A percentile compares a stretch with the other conserved stretches of the same genome.
Conservation (phyloP, 2,888 invertebrate genomes). For the Apamea anceps region DNA sequence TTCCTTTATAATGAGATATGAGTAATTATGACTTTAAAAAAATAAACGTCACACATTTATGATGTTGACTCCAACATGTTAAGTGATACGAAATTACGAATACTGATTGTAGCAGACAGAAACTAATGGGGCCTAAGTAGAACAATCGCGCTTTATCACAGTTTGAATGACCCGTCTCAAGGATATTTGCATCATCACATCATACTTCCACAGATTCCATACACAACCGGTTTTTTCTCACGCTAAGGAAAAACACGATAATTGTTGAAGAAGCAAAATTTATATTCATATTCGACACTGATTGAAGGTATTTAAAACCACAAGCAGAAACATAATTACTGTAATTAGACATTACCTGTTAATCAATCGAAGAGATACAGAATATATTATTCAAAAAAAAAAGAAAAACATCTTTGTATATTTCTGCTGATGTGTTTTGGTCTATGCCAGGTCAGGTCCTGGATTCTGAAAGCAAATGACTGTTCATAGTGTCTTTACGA, state of each 20-base stretch:
- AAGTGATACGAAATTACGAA: conserved; percentile 12
- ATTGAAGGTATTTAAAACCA: conserved; percentile 15
- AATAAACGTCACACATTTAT: conserved; percentile 20
- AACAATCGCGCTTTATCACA: conserved; percentile 70
- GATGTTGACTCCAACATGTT: conserved; percentile 19
- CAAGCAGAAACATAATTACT: conserved; percentile 8
- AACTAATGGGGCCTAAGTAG: conserved; percentile 58
- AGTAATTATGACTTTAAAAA: conserved; percentile 19
- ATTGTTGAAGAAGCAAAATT: conserved; percentile 33
- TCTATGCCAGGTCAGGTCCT: neutral
- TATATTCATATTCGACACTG: conserved; percentile 25
- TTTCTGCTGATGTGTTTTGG: neutral
- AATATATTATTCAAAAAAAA: neutral
- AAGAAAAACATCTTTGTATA: neutral
- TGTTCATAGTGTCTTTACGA: neutral
- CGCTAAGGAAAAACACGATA: conserved; percentile 57
- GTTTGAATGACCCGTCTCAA: conserved; percentile 74
- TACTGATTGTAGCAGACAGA: conserved; percentile 49
- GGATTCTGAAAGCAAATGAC: neutral
- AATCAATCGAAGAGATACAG: conserved; percentile 9
- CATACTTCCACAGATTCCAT: conserved; percentile 62
- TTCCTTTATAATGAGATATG: conserved; percentile 17
- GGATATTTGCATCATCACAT: conserved; percentile 78
- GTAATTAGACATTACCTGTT: conserved; percentile 1
- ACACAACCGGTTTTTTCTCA: conserved; percentile 76